phyloP scores from a whole-genome alignment of 2,888 invertebrate species.

The Hylaea fasciaria region DNA sequence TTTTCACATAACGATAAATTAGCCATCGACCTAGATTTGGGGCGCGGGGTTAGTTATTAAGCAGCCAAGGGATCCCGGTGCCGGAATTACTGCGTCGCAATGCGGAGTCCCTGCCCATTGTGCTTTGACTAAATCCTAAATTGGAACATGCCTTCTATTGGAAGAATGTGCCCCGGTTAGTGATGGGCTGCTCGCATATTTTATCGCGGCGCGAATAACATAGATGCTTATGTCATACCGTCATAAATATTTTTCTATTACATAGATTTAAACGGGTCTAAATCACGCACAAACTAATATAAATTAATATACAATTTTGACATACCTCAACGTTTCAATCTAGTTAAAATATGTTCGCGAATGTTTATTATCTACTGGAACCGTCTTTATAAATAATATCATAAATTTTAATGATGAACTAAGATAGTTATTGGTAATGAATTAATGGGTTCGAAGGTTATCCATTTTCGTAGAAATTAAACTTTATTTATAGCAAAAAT shows the following conservation, averaged over 20 bases:
- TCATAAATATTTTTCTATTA: no score
- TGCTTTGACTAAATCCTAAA: slow-evolving; percentile 54
- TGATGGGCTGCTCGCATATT: slow-evolving; percentile 1
- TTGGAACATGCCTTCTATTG: slow-evolving; percentile 38
- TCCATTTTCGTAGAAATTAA: no score
- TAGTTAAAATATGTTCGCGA: no score
- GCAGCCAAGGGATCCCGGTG: slow-evolving; percentile 51
- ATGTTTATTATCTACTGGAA: no score
- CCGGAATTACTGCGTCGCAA: slow-evolving; percentile 65
- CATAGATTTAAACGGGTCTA: no score
- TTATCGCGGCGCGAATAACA: background rate
- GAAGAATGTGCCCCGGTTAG: slow-evolving; percentile 3
- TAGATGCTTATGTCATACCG: no score
- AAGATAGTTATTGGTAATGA: background rate
- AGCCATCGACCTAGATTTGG: slow-evolving; percentile 22
- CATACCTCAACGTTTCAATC: no score
- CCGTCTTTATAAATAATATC: background rate
- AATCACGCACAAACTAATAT: no score
- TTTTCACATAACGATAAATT: slow-evolving; percentile 50
- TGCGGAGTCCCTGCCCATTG: slow-evolving; percentile 62
- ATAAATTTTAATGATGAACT: no score
- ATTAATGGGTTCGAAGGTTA: no score
- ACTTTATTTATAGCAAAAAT: no score
- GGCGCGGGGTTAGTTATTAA: slow-evolving; percentile 55
- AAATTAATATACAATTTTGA: no score